Evolutionary conservation across 2,797 vertebrate species (phyloP).

Genomic region (Novumbra hubbsi): DNA sequence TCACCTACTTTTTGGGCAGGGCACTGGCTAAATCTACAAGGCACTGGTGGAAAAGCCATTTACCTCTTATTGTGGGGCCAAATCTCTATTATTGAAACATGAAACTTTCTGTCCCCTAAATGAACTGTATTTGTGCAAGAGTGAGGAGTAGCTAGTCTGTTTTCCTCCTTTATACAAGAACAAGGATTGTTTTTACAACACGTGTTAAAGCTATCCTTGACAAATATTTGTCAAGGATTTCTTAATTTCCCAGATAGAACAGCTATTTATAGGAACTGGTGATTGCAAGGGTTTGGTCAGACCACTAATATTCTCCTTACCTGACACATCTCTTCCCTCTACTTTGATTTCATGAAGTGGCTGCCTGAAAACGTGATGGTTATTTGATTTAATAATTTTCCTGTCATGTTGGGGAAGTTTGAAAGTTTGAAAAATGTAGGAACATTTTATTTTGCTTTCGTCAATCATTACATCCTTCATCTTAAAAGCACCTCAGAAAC

Average conservation of each 20-base stretch:
- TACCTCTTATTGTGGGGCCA: too few relatives aligned
- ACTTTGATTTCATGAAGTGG: background rate
- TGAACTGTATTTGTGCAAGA: too few relatives aligned
- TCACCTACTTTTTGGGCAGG: too few relatives aligned
- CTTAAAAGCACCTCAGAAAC: slow-evolving; percentile 9
- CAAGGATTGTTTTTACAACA: background rate
- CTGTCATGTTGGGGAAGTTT: slow-evolving; percentile 3
- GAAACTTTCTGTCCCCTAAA: too few relatives aligned
- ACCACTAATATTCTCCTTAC: background rate
- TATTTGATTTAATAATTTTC: background rate
- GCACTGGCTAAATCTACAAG: too few relatives aligned
- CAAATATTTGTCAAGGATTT: too few relatives aligned
- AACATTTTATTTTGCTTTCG: background rate
- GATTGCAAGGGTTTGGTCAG: background rate
- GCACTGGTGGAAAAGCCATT: too few relatives aligned
- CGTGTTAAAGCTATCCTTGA: too few relatives aligned
- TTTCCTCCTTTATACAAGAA: background rate
- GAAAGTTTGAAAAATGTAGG: too few relatives aligned
- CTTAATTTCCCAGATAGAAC: background rate
- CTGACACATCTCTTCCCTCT: background rate
- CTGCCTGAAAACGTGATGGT: background rate
- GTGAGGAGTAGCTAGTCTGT: too few relatives aligned
- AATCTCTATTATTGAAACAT: too few relatives aligned
- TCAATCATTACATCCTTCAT: background rate
- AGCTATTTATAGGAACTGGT: background rate